A percentile compares a stretch with the other conserved stretches of the same genome.
Evolutionary conservation across 2,888 invertebrate genomes (phyloP).

Genomic region (Syrphus vitripennis): DNA sequence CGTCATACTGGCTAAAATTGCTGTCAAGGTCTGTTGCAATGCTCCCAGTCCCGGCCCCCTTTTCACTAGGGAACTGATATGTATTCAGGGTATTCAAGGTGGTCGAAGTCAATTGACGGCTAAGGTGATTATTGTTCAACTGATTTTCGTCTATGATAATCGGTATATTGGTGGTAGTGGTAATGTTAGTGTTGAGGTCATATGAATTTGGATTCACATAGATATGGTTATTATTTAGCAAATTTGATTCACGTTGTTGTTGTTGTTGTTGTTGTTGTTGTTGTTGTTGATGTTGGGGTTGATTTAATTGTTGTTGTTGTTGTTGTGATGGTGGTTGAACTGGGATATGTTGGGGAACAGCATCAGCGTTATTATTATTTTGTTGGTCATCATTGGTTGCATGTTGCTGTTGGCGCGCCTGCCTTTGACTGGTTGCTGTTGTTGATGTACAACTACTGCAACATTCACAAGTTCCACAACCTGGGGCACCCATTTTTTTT

Average conservation of each 20-base stretch:
- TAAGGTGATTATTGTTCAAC: conserved; percentile 73
- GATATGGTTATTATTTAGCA: conserved; percentile 78
- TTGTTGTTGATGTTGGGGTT: conserved; percentile 49
- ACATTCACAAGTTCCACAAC: conserved; percentile 75
- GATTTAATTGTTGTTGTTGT: conserved; percentile 56
- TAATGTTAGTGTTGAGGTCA: conserved; percentile 78
- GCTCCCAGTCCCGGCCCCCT: conserved; percentile 77
- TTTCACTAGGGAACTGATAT: conserved; percentile 80
- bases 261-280: conserved; percentile 64
- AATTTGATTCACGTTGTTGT: conserved; percentile 70
- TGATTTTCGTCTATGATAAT: conserved; percentile 73
- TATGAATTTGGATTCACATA: conserved; percentile 80
- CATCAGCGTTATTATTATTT: conserved; percentile 56
- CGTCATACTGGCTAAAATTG: conserved; percentile 80
- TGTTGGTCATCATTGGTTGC: conserved; percentile 63
- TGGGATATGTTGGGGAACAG: conserved; percentile 65
- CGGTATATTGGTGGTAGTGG: conserved; percentile 72
- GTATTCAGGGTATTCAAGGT: conserved; percentile 79
- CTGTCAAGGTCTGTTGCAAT: conserved; percentile 79
- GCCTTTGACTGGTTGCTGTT: conserved; percentile 67
- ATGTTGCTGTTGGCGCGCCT: conserved; percentile 67
- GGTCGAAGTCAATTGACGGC: conserved; percentile 77
- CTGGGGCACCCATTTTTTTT: conserved; percentile 74
- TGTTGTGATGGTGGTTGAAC: conserved; percentile 70
- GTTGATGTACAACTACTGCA: conserved; percentile 74